Base-by-base conservation (phyloP, 1,140 invertebrate species). In the Drosophila carrolli region DNA sequence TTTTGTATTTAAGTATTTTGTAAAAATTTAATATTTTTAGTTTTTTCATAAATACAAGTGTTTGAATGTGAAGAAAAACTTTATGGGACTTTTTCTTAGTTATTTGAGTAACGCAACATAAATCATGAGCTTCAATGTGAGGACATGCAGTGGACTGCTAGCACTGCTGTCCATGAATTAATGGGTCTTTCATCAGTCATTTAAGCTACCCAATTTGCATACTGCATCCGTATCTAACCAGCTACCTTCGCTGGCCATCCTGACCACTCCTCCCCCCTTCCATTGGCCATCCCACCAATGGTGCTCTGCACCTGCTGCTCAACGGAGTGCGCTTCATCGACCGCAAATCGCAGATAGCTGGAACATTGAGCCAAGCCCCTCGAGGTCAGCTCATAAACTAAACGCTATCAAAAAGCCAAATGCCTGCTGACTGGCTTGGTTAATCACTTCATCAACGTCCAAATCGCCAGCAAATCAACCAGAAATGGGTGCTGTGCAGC, bases 401-500 rank as follows among this genome's bases (percentile, higher is more conserved):
- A 86, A 77, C 67, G 79, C 67, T 88, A 70, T 82, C 66, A 58
- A 59, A 58, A 68, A 78, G 40, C 27, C 74, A 53, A 66, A 65
- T 51, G 78, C 78, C 67, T 10, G 51, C 51, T 65, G 75, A 65
- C 75, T 65, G 75, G 70, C 75, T 75, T 68, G 68, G 75, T 74
- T 86, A 86, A 86, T 86, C 83, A 83, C 83, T 86, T 86, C 75
- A 86, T 86, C 83, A 88, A 88, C 75, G 83, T 86, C 83, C 72
- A 67, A 67, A 77, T 78, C 74, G 61, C 27, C 44, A 44, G 35
- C 56, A 79, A 80, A 79, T 76, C 75, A 56, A 66, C 61, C 73
- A 29, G 60, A 75, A 66, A 66, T 37, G 43, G 40, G 29, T 4
- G 60, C 16, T 10, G 29, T 16, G 35, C 27, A 14, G 7, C 29